Evolutionary conservation across 2,113 vertebrate genomes (phyloP), one percentile per base, ranked within the genome.

Genomic region (Origma solitaria): DNA sequence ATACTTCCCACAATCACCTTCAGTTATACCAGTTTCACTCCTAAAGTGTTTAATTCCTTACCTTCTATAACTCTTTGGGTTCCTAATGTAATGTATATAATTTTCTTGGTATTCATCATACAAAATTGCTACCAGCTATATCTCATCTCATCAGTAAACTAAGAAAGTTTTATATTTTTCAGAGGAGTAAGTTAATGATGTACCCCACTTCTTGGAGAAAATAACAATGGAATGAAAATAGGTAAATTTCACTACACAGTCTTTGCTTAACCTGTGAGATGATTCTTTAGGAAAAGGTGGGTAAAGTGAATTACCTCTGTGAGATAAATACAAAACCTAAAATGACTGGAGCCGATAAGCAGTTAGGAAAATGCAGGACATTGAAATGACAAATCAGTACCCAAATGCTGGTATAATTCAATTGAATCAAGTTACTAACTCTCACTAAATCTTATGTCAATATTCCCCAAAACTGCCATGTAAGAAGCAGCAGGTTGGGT

Each of bases 231-330:
- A 1, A 5, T 25, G 9, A 76, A 72, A 61, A 44, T 1, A 30
- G 21, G 10, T 9, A 85, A 76, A 73, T 30, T 38, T 66, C 4
- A 22, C 33, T n/a, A 2, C 3, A 16, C 66, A 85, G 2, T 24
- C 20, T 88, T 73, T 33, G 3, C 5, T 79, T 57, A 60, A 10
- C 3, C 4, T 0, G 0, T 35, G 15, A 79, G 22, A 79, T 0
- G 2, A 10, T 58, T 76, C 10, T 31, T 90, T 25, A n/a, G 45
- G 40, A 62, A 87, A 85, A 73, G 9, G 2, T 37, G 2, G 0
- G 0, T 44, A 53, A 85, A 64, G 2, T 19, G 5, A 44, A 68
- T 51, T 21, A 53, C 2, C 7, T 54, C n/a, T 19, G 13, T 2
- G 1, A 85, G 77, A 65, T 35, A 65, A 73, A 50, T 82, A 9